Evolutionary conservation across 2,888 invertebrate species (phyloP).

Genomic region (Leptopilina myrica): DNA sequence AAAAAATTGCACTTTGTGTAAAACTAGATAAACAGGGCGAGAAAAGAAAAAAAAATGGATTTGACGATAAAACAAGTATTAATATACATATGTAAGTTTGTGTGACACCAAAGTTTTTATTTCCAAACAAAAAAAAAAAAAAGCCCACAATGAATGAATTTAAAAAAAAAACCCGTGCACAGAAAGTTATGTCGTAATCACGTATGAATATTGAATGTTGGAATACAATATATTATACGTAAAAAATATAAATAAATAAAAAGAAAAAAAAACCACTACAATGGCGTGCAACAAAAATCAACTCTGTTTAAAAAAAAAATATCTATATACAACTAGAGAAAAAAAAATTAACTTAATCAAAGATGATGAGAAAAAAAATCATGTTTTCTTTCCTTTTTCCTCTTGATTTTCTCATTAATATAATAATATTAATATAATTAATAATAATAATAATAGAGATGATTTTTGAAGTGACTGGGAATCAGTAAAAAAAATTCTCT

Average conservation of each 20-base stretch:
- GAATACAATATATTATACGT: conserved; percentile 59
- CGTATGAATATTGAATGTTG: conserved; percentile 70
- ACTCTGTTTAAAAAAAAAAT: conserved; percentile 17
- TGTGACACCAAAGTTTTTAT: conserved; percentile 64
- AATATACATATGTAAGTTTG: conserved; percentile 56
- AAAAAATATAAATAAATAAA: conserved; percentile 56
- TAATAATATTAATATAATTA: no score
- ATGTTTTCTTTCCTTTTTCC: no score
- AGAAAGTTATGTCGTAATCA: conserved; percentile 62
- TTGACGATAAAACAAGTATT: conserved; percentile 66
- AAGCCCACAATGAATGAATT: conserved; percentile 61
- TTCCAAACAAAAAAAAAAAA: conserved; percentile 46
- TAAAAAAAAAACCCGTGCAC: conserved; percentile 56
- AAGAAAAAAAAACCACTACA: no score
- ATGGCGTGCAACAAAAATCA: conserved; percentile 49
- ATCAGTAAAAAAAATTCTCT: conserved; percentile 59
- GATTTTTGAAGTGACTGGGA: conserved; percentile 52
- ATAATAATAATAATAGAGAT: conserved; percentile 31
- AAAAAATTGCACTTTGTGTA: conserved; percentile 61
- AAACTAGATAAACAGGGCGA: conserved; percentile 38
- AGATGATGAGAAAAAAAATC: no score
- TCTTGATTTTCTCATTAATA: no score
- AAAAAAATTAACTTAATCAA: no score
- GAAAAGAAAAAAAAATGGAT: conserved; percentile 57
- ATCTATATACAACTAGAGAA: no score